These are phyloP conservation scores for Aspidoscelis tigris DNA, from an alignment of 2,113 vertebrate species.

Conservation along the genomic window DNA sequence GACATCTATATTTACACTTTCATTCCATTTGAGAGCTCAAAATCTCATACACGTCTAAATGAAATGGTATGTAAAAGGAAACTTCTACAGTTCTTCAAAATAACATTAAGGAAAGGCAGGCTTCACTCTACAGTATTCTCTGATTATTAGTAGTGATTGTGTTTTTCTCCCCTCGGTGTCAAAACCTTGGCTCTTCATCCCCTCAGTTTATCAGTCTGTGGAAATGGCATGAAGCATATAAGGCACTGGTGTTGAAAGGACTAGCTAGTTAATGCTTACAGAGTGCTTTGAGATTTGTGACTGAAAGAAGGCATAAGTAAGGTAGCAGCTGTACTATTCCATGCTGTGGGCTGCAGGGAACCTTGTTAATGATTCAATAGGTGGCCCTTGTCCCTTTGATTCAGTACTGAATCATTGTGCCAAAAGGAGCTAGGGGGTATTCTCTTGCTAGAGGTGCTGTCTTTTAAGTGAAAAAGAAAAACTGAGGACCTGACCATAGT, in stretches of 20 bases:
- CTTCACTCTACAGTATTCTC: conserved; percentile 11
- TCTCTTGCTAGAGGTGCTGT: conserved; percentile 31
- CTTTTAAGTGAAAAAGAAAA: conserved; percentile 40
- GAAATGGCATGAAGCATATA: not conserved
- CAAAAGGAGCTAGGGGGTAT: conserved; percentile 25
- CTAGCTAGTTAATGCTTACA: conserved; percentile 12
- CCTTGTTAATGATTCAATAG: conserved; percentile 44
- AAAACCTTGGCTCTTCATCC: conserved; percentile 3
- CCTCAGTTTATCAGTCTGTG: conserved; percentile 28
- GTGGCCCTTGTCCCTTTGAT: conserved; percentile 43
- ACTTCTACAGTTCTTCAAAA: not conserved
- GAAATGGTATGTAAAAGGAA: not conserved
- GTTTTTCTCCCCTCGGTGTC: not conserved
- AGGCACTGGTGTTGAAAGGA: not conserved
- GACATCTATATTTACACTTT: not conserved
- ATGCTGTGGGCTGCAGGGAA: conserved; percentile 24
- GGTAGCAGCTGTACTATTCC: conserved; percentile 31
- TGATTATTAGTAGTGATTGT: not conserved
- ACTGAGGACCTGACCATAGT: conserved; percentile 29
- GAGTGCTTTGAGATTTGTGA: conserved; percentile 16
- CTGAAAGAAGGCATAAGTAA: conserved; percentile 30
- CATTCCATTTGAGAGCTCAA: no score
- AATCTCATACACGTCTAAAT: not conserved
- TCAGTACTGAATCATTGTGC: conserved; percentile 24
- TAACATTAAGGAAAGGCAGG: not conserved